Evolutionary conservation across 2,888 invertebrate genomes (phyloP).

Genomic region (Malthinus seriepunctatus): DNA sequence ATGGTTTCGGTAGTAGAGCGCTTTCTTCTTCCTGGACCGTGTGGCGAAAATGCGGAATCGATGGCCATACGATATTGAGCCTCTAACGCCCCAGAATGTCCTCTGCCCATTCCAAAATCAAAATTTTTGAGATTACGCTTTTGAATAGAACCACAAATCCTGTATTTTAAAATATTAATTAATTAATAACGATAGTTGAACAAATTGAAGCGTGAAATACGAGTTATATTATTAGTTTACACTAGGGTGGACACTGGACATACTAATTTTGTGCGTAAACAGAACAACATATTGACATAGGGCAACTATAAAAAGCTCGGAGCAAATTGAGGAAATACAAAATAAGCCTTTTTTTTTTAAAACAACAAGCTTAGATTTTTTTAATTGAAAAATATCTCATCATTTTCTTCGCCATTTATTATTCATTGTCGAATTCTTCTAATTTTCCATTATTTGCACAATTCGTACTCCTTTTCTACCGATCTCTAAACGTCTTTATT

Average conservation of each 20-base stretch:
- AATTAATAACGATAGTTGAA: not conserved
- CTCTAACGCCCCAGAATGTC: constrained; percentile 81
- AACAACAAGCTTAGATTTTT: not conserved
- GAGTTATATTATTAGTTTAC: constrained; percentile 3
- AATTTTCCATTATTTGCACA: constrained; percentile 7
- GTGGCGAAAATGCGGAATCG: constrained; percentile 82
- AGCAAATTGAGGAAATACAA: not conserved
- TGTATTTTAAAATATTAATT: constrained; percentile 7
- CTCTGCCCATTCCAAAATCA: constrained; percentile 80
- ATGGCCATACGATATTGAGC: constrained; percentile 85
- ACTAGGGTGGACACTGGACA: constrained; percentile 8
- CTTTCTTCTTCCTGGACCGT: constrained; percentile 82
- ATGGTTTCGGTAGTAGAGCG: constrained; percentile 54
- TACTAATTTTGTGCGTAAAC: constrained; percentile 18
- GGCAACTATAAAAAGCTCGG: constrained; percentile 15
- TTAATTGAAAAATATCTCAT: not conserved
- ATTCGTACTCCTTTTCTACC: not conserved
- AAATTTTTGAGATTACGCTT: constrained; percentile 47
- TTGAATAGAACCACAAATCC: constrained; percentile 10
- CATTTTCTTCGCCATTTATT: too few species aligned
- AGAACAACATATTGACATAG: constrained; percentile 15
- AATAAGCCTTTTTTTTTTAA: not conserved
- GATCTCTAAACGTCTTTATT: constrained; percentile 12
- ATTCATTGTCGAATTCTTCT: not conserved
- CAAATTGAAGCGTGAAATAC: not conserved